Evolutionary conservation across 2,113 vertebrate genomes (phyloP).

Genomic region (Otocyon megalotis): DNA sequence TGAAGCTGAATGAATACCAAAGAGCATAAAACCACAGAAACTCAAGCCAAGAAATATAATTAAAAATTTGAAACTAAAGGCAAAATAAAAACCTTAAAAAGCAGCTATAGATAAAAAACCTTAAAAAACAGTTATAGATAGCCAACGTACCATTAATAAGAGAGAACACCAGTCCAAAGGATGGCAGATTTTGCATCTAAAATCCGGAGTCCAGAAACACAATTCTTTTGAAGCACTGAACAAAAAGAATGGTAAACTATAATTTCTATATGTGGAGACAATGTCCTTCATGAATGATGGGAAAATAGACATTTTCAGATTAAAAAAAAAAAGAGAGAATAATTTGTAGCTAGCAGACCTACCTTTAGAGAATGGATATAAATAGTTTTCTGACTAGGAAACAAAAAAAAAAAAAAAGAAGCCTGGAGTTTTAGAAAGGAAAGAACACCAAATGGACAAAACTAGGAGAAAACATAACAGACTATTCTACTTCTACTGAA

Average conservation of each 20-base stretch:
- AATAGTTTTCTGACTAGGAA: not conserved
- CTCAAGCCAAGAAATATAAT: not conserved
- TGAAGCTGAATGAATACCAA: not conserved
- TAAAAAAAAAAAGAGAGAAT: not conserved
- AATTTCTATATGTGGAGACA: not conserved
- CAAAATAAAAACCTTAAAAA: not conserved
- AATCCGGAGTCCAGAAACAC: not conserved
- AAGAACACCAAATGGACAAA: not conserved
- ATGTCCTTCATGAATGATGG: not conserved
- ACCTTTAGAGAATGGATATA: not conserved
- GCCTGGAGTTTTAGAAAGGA: not conserved
- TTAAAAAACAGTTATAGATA: not conserved
- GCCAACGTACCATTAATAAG: not conserved
- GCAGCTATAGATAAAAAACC: not conserved
- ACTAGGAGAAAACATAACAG: not conserved
- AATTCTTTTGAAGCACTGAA: not conserved
- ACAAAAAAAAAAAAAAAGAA: not conserved
- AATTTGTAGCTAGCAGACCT: not conserved
- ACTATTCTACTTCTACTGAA: not conserved
- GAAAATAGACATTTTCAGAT: not conserved
- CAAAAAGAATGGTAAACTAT: not conserved
- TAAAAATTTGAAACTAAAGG: not conserved
- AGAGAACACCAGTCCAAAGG: not conserved
- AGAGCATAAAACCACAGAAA: not conserved
- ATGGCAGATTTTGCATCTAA: not conserved